phyloP scores from a whole-genome alignment of 1,140 invertebrate species.

The Neodiprion virginianus region DNA sequence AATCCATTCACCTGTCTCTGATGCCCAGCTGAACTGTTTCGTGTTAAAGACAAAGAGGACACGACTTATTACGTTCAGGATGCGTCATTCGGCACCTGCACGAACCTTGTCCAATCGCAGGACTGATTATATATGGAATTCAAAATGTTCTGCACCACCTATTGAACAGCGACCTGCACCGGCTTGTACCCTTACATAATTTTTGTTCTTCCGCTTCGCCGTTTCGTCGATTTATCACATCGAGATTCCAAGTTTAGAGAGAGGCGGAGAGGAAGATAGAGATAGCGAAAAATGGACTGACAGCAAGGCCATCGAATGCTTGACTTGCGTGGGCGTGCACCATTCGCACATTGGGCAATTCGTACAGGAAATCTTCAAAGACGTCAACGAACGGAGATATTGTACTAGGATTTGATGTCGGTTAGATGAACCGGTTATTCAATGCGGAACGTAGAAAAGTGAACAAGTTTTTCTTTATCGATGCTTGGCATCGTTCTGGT shows the following conservation, averaged over 20 bases:
- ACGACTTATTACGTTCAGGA: background rate
- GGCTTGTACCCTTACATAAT: background rate
- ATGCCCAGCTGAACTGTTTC: conserved; percentile 17
- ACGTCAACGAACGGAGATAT: background rate
- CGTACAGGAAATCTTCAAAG: background rate
- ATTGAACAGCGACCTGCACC: no score
- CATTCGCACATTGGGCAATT: background rate
- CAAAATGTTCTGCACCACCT: no score
- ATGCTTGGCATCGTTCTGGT: background rate
- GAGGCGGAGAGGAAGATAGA: background rate
- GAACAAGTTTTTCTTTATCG: background rate
- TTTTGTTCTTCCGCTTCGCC: background rate
- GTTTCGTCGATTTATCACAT: background rate
- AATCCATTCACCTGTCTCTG: background rate
- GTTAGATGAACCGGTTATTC: background rate
- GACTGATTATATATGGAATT: no score
- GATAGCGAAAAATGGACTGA: background rate
- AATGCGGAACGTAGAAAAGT: background rate
- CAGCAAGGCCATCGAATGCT: background rate
- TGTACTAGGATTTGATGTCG: background rate
- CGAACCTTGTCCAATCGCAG: no score
- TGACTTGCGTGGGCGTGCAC: background rate
- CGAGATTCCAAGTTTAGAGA: background rate
- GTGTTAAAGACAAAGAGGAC: background rate
- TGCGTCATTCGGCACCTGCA: no score